Base-by-base conservation (phyloP, 1,140 invertebrate species). In the Lycorma delicatula region DNA sequence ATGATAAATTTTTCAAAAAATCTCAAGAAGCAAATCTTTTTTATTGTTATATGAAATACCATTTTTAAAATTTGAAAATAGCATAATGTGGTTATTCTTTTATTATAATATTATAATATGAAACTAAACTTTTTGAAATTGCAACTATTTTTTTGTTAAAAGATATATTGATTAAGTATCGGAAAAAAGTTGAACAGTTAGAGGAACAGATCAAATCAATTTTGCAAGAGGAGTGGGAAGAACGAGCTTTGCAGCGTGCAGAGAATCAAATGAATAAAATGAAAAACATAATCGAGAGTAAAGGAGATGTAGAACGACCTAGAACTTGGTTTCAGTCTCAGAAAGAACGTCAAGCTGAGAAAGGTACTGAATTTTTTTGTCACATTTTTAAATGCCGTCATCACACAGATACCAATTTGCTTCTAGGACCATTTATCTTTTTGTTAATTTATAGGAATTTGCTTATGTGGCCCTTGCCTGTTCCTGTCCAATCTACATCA, bases 141-240 rank as follows among this genome's bases (percentile, higher is more conserved):
- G 25, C 34, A 4, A 4, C 11, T 9, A 22, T 46, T 38, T 51
- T 27, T 46, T 55, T n/a, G 20, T 44, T 70, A 71, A 18, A 64
- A 79, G 81, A 97, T 63, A 93, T 97, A 53, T 79, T 97, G 44
- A 81, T 81, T 20, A 96, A 96, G 70, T 97, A 93, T 69, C 77
- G 82, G 54, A 80, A 82, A 26, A 86, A 85, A 68, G 74, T 97
- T 12, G 72, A 76, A 2, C 71, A 74, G 0, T 65, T 97, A 2
- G 87, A 93, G 67, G 74, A 81, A 0, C 85, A 93, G 63, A 84
- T 97, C 7, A 81, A 83, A 56, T 76, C 80, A 51, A 90, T 97
- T 52, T 72, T 93, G 9, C 74, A 82, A 47, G 88, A 95, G 66
- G 93, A 97, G 72, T 82, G 84, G 65, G 85, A 83, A 12, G 94